Evolutionary conservation across 1,140 invertebrate species (phyloP).

Genomic region (Lasioglossum baleicum): DNA sequence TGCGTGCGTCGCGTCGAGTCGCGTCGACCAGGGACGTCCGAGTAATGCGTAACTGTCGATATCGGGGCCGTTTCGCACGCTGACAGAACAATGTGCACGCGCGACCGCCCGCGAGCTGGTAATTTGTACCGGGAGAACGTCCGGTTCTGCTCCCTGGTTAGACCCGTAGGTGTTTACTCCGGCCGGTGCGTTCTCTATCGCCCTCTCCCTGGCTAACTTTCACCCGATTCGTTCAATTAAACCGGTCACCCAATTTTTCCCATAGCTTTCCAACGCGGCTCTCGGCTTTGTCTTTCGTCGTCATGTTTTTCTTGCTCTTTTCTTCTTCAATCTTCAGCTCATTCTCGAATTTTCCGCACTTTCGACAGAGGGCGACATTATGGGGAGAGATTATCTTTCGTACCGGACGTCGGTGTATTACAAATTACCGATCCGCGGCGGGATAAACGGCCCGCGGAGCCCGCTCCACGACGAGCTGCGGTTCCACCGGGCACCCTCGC

Average conservation of each 20-base stretch:
- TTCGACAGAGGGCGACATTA: conserved; percentile 14
- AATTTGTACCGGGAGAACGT: conserved; percentile 44
- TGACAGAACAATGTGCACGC: conserved; percentile 47
- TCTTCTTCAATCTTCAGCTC: too few species aligned
- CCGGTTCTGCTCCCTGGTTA: conserved; percentile 17
- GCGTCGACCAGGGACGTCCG: conserved; percentile 21
- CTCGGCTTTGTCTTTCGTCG: too few species aligned
- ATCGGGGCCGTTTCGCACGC: conserved; percentile 58
- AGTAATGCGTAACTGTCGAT: conserved; percentile 63
- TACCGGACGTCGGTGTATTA: conserved; percentile 1
- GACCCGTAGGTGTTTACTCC: neutral
- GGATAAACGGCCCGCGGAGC: conserved; percentile 12
- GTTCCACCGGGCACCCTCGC: conserved; percentile 6
- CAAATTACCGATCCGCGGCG: conserved; percentile 9
- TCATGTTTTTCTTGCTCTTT: too few species aligned
- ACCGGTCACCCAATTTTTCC: too few species aligned
- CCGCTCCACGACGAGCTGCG: neutral
- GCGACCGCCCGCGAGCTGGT: conserved; percentile 44
- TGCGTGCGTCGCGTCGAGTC: conserved; percentile 17
- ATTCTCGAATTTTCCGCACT: neutral
- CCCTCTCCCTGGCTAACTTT: neutral
- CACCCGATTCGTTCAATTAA: neutral
- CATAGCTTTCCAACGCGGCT: too few species aligned
- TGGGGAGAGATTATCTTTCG: conserved; percentile 22
- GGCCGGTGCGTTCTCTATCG: neutral